These are phyloP conservation scores for Zygogramma bicolorata DNA, from an alignment of 2,888 invertebrate genomes.

Conservation along the genomic window DNA sequence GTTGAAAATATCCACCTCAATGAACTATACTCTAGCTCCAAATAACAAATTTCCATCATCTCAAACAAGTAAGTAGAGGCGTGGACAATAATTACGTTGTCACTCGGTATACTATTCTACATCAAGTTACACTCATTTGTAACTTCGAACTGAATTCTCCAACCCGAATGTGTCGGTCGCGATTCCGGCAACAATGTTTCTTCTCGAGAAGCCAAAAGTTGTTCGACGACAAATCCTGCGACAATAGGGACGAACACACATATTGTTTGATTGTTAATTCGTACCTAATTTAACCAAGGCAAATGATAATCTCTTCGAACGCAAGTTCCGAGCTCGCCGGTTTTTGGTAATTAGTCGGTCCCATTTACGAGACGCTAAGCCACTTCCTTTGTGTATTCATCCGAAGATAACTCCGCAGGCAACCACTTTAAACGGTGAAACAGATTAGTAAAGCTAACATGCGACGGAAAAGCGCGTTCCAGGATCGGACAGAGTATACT, in stretches of 20 bases:
- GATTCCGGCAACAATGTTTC: background rate
- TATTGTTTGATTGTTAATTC: constrained; percentile 35
- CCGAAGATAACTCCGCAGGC: constrained; percentile 29
- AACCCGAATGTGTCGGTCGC: too few relatives aligned
- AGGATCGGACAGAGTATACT: constrained; percentile 19
- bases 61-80: too few relatives aligned
- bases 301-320: constrained; percentile 28
- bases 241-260: constrained; percentile 36
- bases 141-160: too few relatives aligned
- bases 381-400: constrained; percentile 44
- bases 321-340: constrained; percentile 27
- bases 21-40: too few relatives aligned
- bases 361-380: constrained; percentile 29
- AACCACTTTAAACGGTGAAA: constrained; percentile 18
- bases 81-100: too few relatives aligned
- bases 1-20: too few relatives aligned
- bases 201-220: constrained; percentile 15
- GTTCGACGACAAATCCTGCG: constrained; percentile 23
- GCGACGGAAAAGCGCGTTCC: constrained; percentile 16
- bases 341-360: constrained; percentile 39
- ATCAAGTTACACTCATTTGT: too few relatives aligned
- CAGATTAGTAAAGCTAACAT: constrained; percentile 40
- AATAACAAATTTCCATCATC: too few relatives aligned
- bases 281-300: constrained; percentile 38
- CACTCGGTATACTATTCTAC: too few relatives aligned